Conservation (phyloP, 2,797 vertebrate genomes). For the Sebastes taczanowskii region DNA sequence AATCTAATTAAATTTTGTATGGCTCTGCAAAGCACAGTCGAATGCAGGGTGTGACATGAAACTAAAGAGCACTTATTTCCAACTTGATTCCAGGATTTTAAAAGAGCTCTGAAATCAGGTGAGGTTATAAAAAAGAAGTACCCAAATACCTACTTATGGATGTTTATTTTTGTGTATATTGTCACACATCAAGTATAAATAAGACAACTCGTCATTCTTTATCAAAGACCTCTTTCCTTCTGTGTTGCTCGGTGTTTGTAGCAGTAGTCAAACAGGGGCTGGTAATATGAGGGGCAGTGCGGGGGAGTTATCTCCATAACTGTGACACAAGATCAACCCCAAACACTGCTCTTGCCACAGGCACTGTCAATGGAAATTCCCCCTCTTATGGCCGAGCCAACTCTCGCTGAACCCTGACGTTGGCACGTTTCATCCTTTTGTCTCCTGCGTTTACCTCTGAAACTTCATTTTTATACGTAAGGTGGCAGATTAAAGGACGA, state of each 20-base stretch:
- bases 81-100: background rate
- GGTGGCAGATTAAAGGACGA: conserved; percentile 1
- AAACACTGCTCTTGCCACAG: conserved; percentile 16
- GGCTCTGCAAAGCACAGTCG: background rate
- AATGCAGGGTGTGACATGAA: background rate
- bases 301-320: conserved; percentile 36
- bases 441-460: background rate
- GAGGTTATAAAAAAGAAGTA: background rate
- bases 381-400: background rate
- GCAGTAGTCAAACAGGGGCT: conserved; percentile 3
- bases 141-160: background rate
- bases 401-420: conserved; percentile 14
- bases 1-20: background rate
- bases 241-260: background rate
- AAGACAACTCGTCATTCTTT: background rate
- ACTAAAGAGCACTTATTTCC: background rate
- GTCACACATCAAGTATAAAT: background rate
- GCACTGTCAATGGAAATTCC: conserved; percentile 25
- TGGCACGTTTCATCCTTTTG: background rate
- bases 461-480: background rate
- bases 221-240: conserved; percentile 5
- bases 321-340: conserved; percentile 37
- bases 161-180: background rate
- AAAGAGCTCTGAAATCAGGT: background rate
- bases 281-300: conserved; percentile 41